Evolutionary conservation across 2,888 invertebrate genomes (phyloP), one percentile per base, ranked within the genome.

Genomic region (Gisinianus flammeolus): DNA sequence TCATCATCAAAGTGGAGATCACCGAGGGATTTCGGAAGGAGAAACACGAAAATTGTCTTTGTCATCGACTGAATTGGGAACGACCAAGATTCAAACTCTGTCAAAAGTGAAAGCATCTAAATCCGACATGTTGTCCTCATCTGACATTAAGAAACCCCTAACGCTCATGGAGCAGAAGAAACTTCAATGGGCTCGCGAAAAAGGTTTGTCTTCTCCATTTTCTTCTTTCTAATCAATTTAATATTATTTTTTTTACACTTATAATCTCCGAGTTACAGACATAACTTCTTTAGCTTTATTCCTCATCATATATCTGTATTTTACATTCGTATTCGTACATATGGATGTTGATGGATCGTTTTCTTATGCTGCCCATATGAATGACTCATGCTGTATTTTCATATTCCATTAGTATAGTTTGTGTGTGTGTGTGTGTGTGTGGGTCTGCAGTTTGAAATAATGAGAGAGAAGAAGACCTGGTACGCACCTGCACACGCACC

Each of bases 101-200:
- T 66, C 66, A 19, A 31, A 66, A 66, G 30, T 66, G 8, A 66
- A 54, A 30, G 71, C 16, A 19, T 56, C 54, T n/a, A 71, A 71
- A n/a, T 71, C 71, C 56, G 71, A 71, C 6, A 71, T 71, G 71
- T 54, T 71, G 52, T 16, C 56, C 0, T 19, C 71, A 24, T 70
- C 77, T 12, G 68, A 8, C 6, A 22, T 58, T 35, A 71, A 76
- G 54, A 76, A 72, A 64, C 81, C 78, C 31, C 35, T 87, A 81
- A 92, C 94, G 83, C 89, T 95, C 87, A 90, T 95, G 85, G 94
- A 96, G 89, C 92, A 93, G 88, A 96, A 96, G 88, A 92, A 93
- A 87, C 90, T 93, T 86, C 96, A 97, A 91, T 96, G 96, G 96
- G 95, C 95, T 85, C 91, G 91, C 88, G 96, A 97, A 89, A 91